Conservation (phyloP, 2,113 vertebrate species). For the Myrmecophaga tridactyla region DNA sequence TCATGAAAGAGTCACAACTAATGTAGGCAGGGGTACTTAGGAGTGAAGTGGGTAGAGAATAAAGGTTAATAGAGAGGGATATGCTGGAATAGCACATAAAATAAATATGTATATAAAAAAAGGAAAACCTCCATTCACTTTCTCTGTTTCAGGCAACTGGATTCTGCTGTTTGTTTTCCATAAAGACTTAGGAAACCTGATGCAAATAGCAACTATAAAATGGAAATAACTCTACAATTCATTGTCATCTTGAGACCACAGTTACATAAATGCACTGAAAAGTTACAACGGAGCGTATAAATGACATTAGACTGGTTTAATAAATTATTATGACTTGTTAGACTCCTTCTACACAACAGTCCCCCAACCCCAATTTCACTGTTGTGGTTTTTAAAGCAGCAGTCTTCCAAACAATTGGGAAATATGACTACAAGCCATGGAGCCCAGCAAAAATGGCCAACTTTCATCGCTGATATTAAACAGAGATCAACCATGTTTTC, state of each 20-base stretch:
- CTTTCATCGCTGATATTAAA: neutral
- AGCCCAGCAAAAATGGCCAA: neutral
- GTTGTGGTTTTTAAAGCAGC: neutral
- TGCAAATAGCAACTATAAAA: neutral
- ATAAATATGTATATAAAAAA: neutral
- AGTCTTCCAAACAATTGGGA: neutral
- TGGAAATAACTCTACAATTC: neutral
- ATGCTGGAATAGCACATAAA: neutral
- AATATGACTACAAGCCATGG: neutral
- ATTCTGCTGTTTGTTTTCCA: conserved; percentile 2
- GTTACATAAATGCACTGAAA: neutral
- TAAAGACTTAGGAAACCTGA: conserved; percentile 30
- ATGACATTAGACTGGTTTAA: neutral
- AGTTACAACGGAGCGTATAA: neutral
- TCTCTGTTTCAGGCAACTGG: neutral
- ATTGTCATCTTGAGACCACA: neutral
- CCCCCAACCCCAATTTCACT: neutral
- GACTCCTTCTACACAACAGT: neutral
- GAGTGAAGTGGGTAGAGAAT: neutral
- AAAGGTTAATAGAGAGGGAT: conserved; percentile 3
- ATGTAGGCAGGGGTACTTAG: neutral
- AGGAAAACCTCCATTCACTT: neutral
- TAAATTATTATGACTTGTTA: neutral
- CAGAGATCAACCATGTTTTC: neutral
- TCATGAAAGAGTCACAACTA: neutral